Percentiles rank a stretch among this genome's conserved stretches.
These are phyloP conservation scores for Nestor notabilis DNA, from an alignment of 2,113 vertebrate genomes.

Conservation along the genomic window DNA sequence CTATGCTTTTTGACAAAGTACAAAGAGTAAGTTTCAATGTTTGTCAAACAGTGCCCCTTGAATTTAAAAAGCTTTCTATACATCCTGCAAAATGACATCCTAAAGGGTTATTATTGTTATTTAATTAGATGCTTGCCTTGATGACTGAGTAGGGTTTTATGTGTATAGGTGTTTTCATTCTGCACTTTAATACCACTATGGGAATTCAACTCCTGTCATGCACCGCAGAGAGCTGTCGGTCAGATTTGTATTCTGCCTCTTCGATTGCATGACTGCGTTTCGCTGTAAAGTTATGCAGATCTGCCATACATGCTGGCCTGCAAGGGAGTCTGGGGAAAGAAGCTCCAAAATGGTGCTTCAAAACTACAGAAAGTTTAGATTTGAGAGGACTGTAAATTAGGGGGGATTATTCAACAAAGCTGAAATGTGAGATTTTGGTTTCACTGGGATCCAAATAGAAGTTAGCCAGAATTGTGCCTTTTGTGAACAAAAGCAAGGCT, in stretches of 20 bases:
- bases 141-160: neutral
- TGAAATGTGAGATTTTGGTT: neutral
- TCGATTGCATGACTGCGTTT: neutral
- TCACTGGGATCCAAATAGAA: neutral
- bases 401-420: neutral
- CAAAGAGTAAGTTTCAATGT: neutral
- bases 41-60: neutral
- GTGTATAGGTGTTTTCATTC: neutral
- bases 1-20: neutral
- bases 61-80: neutral
- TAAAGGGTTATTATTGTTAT: neutral
- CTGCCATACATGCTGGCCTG: rapidly evolving
- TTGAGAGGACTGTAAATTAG: neutral
- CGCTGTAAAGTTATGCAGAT: neutral
- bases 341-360: neutral
- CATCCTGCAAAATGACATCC: neutral
- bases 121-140: neutral
- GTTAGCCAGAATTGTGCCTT: neutral
- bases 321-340: neutral
- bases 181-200: neutral
- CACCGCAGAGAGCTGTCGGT: rapidly evolving
- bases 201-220: neutral
- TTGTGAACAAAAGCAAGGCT: neutral
- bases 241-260: neutral
- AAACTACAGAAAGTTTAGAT: neutral